Evolutionary conservation across 2,888 invertebrate species (phyloP).

Genomic region (Rhagium mordax): DNA sequence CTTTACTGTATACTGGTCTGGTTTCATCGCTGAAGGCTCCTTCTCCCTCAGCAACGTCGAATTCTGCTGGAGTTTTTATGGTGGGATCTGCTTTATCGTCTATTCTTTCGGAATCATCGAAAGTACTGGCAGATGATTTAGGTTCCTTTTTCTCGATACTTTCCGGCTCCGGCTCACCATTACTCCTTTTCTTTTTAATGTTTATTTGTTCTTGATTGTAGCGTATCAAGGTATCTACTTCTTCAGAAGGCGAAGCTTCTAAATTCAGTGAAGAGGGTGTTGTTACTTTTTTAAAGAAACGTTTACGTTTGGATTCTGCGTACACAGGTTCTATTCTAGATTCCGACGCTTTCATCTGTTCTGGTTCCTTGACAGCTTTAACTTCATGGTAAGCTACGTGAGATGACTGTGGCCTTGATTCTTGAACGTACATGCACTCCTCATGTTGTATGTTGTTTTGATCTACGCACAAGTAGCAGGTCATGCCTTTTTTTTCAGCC

Average conservation of each 20-base stretch:
- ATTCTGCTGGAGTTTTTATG: conserved; percentile 69
- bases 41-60: conserved; percentile 73
- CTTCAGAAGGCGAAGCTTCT: conserved; percentile 58
- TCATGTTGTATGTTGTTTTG: conserved; percentile 81
- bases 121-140: conserved; percentile 1
- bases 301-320: conserved; percentile 48
- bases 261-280: conserved; percentile 39
- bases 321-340: conserved; percentile 39
- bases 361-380: conserved; percentile 70
- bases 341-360: conserved; percentile 49
- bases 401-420: conserved; percentile 77
- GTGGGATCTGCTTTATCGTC: conserved; percentile 64
- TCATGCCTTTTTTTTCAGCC: conserved; percentile 82
- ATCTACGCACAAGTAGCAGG: conserved; percentile 82
- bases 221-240: conserved; percentile 53
- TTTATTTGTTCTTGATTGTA: conserved; percentile 36
- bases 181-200: conserved; percentile 39
- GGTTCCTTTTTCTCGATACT: conserved; percentile 42
- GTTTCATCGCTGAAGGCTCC: conserved; percentile 80
- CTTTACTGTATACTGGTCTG: conserved; percentile 76
- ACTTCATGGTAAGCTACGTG: conserved; percentile 79
- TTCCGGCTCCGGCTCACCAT: conserved; percentile 34
- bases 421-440: conserved; percentile 85
- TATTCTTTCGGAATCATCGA: conserved; percentile 37
- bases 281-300: conserved; percentile 50